Conservation (phyloP, 2,113 vertebrate species). For the Poecilia latipinna region DNA sequence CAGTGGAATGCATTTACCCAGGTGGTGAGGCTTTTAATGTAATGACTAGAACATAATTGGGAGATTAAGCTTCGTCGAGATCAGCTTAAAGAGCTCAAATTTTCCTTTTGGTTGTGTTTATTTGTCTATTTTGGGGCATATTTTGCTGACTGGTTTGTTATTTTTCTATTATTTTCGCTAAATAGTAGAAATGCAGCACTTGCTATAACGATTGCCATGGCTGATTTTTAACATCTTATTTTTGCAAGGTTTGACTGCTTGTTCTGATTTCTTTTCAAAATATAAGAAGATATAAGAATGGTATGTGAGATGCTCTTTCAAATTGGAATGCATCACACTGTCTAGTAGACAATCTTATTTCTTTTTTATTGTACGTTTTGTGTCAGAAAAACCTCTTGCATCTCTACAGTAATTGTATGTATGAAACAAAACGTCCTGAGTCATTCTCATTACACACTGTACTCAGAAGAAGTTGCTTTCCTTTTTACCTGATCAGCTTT, state of each 20-base stretch:
- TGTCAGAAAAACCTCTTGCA: neutral
- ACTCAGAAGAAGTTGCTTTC: neutral
- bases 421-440: neutral
- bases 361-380: neutral
- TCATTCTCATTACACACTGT: conserved; percentile 3
- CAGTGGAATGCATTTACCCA: neutral
- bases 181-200: too few relatives aligned
- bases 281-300: too few relatives aligned
- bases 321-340: too few relatives aligned
- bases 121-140: too few relatives aligned
- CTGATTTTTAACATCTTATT: neutral
- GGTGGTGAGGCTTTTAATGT: neutral
- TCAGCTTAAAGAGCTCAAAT: neutral
- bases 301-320: too few relatives aligned
- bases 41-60: neutral
- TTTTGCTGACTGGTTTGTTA: neutral
- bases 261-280: too few relatives aligned
- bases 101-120: neutral
- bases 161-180: neutral
- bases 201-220: too few relatives aligned
- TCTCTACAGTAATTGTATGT: neutral
- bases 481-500: conserved; percentile 17
- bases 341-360: neutral
- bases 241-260: too few relatives aligned
- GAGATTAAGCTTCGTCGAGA: neutral